A percentile compares a stretch with the other conserved stretches of the same genome.
phyloP scores from a whole-genome alignment of 2,888 invertebrate genomes.

The Idaea straminata region DNA sequence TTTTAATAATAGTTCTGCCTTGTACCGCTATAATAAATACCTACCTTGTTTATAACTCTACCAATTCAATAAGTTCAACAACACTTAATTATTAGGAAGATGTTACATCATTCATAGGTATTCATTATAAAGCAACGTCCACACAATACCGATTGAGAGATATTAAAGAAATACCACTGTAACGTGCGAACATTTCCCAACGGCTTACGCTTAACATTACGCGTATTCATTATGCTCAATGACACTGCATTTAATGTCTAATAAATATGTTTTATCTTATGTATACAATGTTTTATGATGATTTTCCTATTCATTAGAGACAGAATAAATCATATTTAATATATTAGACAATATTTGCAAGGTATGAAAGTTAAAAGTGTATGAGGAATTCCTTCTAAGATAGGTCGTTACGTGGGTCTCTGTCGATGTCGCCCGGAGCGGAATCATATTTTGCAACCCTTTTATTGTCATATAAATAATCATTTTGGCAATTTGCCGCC shows the following conservation, averaged over 20 bases:
- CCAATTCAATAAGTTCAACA: background rate
- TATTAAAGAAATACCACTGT: conserved; percentile 23
- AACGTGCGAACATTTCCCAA: conserved; percentile 30
- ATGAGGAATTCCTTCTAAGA: too few relatives aligned
- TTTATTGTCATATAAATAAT: too few relatives aligned
- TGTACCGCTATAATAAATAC: background rate
- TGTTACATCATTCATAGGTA: background rate
- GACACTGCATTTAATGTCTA: conserved; percentile 11
- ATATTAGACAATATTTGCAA: too few relatives aligned
- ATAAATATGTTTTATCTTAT: background rate
- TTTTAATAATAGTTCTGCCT: background rate
- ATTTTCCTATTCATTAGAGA: background rate
- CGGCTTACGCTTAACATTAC: background rate
- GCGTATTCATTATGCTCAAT: conserved; percentile 16
- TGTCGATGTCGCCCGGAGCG: too few relatives aligned
- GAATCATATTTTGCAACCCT: too few relatives aligned
- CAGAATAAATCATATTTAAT: background rate
- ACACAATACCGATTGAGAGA: conserved; percentile 29
- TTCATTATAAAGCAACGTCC: conserved; percentile 1
- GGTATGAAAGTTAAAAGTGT: too few relatives aligned
- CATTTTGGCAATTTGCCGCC: too few relatives aligned
- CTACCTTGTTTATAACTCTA: background rate
- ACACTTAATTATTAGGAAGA: background rate
- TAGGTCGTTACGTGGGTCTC: too few relatives aligned
- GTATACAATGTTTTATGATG: background rate